Evolutionary conservation across 2,888 invertebrate genomes (phyloP).

Genomic region (Phaonia tiefii): DNA sequence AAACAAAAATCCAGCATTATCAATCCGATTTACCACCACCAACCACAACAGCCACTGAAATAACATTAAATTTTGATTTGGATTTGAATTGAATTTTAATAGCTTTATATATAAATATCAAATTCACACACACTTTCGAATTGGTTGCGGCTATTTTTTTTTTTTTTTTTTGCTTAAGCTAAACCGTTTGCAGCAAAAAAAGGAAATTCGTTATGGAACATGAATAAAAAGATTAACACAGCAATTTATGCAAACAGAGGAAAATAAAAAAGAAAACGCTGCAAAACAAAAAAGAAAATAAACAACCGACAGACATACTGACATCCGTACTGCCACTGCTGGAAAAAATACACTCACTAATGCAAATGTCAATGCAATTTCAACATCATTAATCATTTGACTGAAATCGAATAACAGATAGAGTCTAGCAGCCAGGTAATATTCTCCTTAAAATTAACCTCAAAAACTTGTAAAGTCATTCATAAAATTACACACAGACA

Average conservation of each 20-base stretch:
- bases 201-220: constrained; percentile 54
- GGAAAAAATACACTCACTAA: constrained; percentile 13
- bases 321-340: constrained; percentile 9
- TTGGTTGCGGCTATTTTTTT: constrained; percentile 50
- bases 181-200: constrained; percentile 30
- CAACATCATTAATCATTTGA: constrained; percentile 59
- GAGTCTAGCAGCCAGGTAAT: constrained; percentile 31
- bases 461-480: constrained; percentile 62
- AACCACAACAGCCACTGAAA: neutral
- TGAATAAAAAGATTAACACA: constrained; percentile 25
- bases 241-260: constrained; percentile 11
- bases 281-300: constrained; percentile 18
- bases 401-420: constrained; percentile 22
- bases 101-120: constrained; percentile 47
- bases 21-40: constrained; percentile 49
- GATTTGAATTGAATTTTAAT: constrained; percentile 34
- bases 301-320: constrained; percentile 31
- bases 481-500: constrained; percentile 18
- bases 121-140: constrained; percentile 51
- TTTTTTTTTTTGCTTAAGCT: neutral
- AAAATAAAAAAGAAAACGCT: neutral
- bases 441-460: neutral
- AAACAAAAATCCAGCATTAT: too few species aligned
- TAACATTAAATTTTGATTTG: constrained; percentile 8
- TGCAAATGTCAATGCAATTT: constrained; percentile 59